A percentile compares a stretch with the other conserved stretches of the same genome.
Evolutionary conservation across 1,140 invertebrate species (phyloP).

Genomic region (Hyles vespertilio): DNA sequence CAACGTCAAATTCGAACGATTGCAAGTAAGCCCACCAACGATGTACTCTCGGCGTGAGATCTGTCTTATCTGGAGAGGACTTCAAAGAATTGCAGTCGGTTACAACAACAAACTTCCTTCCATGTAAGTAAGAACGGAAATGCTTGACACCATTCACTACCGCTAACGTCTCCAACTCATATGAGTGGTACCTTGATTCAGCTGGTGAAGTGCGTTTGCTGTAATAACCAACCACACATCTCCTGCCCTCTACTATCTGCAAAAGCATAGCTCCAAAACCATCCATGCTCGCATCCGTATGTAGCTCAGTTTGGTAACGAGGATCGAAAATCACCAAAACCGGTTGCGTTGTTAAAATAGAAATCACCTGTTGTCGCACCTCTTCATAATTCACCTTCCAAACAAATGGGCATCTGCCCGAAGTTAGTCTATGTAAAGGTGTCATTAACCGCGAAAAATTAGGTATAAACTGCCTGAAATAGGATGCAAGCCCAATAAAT

Average conservation of each 20-base stretch:
- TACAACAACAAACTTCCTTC: constrained; percentile 36
- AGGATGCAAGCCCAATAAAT: constrained; percentile 29
- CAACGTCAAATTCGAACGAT: constrained; percentile 24
- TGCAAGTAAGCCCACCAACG: constrained; percentile 37
- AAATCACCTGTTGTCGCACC: constrained; percentile 16
- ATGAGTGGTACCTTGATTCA: constrained; percentile 41
- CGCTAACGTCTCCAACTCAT: constrained; percentile 45
- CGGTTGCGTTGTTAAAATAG: constrained; percentile 20
- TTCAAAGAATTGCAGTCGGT: constrained; percentile 32
- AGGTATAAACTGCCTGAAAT: constrained; percentile 18
- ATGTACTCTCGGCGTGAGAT: constrained; percentile 41
- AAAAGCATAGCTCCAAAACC: constrained; percentile 26
- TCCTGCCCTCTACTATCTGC: constrained; percentile 14
- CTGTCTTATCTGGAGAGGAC: constrained; percentile 19
- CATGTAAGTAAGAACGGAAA: constrained; percentile 48
- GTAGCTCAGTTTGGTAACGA: constrained; percentile 13
- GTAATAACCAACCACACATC: constrained; percentile 36
- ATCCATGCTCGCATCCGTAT: constrained; percentile 26
- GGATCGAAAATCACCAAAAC: constrained; percentile 25
- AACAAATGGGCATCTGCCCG: constrained; percentile 7
- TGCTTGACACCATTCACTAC: constrained; percentile 40
- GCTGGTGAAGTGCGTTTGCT: constrained; percentile 34
- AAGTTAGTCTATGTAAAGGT: constrained; percentile 24
- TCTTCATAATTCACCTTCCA: constrained; percentile 22
- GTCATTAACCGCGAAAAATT: constrained; percentile 28